Base-by-base conservation (phyloP, 2,888 invertebrate species). In the Lepidonotus clava region DNA sequence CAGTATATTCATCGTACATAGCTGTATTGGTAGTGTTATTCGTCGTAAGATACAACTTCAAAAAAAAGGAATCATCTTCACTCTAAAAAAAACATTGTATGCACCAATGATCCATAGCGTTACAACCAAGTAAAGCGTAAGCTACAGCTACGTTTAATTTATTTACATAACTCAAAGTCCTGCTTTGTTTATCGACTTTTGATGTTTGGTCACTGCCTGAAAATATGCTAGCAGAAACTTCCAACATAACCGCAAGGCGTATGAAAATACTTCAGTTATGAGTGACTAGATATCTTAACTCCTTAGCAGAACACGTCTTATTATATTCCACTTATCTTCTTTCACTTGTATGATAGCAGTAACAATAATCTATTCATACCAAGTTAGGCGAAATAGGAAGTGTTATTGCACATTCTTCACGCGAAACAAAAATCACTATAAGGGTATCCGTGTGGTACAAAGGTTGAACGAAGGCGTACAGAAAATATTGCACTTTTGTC, bases 251-350 rank as follows among this genome's bases (percentile, higher is more conserved):
- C 8, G 8, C 18, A 46, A 46, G 8, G 38, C 11, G 36, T 71
- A 71, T 71, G 71, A 71, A 71, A 71, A 71, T 71, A 71, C 71
- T 71, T 71, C 71, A 71, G 71, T 71, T 71, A 11, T 71, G 38
- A 71, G 71, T 71, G 71, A 71, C 71, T 71, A 71, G 71, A 71
- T 71, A 71, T 11, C 38, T 71, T 46, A 21, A 21, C 71, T 71
- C 71, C 71, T 21, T 6, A 18, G 71, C 14, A n/a, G n/a, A n/a
- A n/a, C n/a, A n/a, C n/a, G n/a, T n/a, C n/a, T n/a, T n/a, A n/a
- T n/a, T n/a, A n/a, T n/a, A n/a, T n/a, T n/a, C n/a, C n/a, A n/a
- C n/a, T n/a, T n/a, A n/a, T n/a, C n/a, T n/a, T n/a, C n/a, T n/a
- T n/a, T n/a, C n/a, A n/a, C n/a, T n/a, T n/a, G n/a, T n/a, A n/a